These are phyloP conservation scores for Melanotaenia pygmaea DNA, from an alignment of 2,797 vertebrate species.

Conservation along the genomic window DNA sequence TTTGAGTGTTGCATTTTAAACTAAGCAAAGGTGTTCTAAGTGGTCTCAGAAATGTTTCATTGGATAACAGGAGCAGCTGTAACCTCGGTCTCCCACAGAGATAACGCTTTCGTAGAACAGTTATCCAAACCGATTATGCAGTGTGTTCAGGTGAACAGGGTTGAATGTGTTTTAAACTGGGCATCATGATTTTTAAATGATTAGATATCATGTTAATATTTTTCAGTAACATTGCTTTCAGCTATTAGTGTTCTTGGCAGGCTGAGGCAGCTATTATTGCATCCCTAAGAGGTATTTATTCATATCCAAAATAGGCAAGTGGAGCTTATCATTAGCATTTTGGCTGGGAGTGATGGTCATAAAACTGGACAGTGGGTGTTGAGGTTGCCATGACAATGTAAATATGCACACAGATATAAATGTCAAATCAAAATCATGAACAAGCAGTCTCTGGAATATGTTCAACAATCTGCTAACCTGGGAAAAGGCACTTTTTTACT, in stretches of 20 bases:
- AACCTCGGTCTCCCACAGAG: constrained; percentile 1
- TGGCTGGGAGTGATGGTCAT: constrained; percentile 7
- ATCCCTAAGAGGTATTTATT: constrained; percentile 16
- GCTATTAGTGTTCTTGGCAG: constrained; percentile 22
- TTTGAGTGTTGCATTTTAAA: neutral
- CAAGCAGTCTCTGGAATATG: neutral
- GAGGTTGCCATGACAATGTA: constrained; percentile 7
- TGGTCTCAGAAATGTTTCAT: neutral
- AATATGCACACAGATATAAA: constrained; percentile 1
- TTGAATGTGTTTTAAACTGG: neutral
- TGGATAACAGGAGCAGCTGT: neutral
- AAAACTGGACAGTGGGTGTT: constrained; percentile 18
- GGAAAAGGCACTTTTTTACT: neutral
- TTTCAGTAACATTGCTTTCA: neutral
- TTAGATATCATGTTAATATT: constrained; percentile 4
- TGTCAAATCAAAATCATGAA: constrained; percentile 23
- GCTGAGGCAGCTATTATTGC: constrained; percentile 8
- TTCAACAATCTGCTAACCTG: neutral
- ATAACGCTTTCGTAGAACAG: neutral
- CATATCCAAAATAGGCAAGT: constrained; percentile 1
- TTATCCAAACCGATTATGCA: constrained; percentile 4
- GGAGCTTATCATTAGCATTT: constrained; percentile 11
- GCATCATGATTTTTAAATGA: neutral
- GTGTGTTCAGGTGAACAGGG: constrained; percentile 6
- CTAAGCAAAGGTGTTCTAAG: neutral